phyloP scores from a whole-genome alignment of 92 coral and sea anemone genomes.

The Palythoa caribaeorum region DNA sequence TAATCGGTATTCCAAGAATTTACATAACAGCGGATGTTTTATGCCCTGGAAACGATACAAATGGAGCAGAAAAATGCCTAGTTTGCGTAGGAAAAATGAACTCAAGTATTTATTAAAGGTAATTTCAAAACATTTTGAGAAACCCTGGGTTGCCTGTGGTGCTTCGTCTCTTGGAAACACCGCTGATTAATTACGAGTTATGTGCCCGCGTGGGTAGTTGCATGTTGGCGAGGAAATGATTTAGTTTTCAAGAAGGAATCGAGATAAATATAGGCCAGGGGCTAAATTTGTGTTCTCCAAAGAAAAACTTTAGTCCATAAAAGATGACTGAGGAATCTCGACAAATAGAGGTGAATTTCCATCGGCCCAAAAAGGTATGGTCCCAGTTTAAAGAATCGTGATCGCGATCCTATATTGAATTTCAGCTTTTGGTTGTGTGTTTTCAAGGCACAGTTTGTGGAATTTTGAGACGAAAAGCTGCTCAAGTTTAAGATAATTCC shows the following conservation, averaged over 20 bases:
- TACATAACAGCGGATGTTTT: too few species aligned
- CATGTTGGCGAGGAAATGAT: background rate
- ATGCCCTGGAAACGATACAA: too few species aligned
- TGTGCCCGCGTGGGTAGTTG: background rate
- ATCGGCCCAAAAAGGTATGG: slow-evolving; percentile 71
- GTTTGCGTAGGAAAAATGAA: background rate
- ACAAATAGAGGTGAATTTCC: slow-evolving; percentile 57
- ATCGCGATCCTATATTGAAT: background rate
- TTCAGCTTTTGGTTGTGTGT: background rate
- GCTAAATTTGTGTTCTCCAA: background rate
- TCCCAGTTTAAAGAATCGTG: background rate
- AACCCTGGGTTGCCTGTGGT: background rate
- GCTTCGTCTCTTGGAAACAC: slow-evolving; percentile 21
- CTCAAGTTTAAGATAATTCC: background rate
- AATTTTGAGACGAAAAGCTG: background rate
- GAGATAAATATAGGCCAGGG: background rate
- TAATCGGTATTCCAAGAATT: too few species aligned
- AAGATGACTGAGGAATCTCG: slow-evolving; percentile 51
- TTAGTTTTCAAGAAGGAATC: background rate
- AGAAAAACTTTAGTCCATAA: background rate
- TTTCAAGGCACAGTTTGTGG: background rate
- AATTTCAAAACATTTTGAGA: too few species aligned
- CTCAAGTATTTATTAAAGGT: too few species aligned
- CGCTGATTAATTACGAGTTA: background rate
- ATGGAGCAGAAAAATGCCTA: background rate